phyloP scores from a whole-genome alignment of 1,140 invertebrate genomes.

The Pteromalus puparum region DNA sequence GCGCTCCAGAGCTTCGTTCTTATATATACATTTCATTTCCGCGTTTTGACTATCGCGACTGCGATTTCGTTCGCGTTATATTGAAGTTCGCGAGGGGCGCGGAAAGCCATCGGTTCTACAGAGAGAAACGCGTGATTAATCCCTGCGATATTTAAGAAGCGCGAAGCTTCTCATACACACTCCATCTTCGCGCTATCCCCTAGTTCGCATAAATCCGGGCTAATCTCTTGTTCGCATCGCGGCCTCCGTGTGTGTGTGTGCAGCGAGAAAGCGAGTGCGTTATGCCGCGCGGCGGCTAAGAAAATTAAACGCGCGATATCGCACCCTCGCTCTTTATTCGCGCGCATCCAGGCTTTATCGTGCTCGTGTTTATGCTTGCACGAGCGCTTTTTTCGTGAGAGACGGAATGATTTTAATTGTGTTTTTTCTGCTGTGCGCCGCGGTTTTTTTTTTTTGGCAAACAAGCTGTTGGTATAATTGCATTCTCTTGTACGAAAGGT shows the following conservation, averaged over 20 bases:
- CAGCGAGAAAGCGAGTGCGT: neutral
- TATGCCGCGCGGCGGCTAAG: neutral
- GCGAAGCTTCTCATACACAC: conserved; percentile 3
- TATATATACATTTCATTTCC: neutral
- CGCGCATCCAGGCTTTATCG: neutral
- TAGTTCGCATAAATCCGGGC: conserved; percentile 40
- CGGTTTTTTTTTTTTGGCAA: neutral
- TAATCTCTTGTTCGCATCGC: conserved; percentile 55
- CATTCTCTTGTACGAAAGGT: no score
- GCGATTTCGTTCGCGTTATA: neutral
- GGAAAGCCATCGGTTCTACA: no score
- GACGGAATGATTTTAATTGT: neutral
- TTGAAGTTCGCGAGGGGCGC: no score
- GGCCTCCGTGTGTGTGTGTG: neutral
- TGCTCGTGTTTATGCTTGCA: neutral
- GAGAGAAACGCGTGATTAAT: conserved; percentile 62
- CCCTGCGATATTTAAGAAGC: conserved; percentile 66
- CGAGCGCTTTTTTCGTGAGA: neutral
- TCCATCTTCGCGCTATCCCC: neutral
- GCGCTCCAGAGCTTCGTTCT: neutral
- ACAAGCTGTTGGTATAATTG: neutral
- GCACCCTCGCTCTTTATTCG: neutral
- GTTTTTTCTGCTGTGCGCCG: neutral
- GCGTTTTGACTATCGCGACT: neutral
- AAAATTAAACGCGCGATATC: conserved; percentile 20